Percentiles rank a stretch among this genome's conserved stretches.
phyloP scores from a whole-genome alignment of 1,140 invertebrate genomes.

The Drepana arcuata region DNA sequence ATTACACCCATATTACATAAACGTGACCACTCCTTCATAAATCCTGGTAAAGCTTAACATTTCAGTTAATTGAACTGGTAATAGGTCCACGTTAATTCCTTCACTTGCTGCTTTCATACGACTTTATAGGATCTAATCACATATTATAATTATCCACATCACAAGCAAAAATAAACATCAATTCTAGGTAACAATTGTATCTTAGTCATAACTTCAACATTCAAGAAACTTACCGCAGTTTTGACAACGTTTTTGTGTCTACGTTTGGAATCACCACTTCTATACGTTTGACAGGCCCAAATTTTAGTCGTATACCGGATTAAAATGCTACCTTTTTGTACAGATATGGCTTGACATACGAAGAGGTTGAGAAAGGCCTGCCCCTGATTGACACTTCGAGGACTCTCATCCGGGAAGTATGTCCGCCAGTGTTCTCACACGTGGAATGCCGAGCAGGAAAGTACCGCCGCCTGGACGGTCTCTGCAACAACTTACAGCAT shows the following conservation, averaged over 20 bases:
- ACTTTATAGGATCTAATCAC: not conserved
- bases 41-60: not conserved
- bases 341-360: slow-evolving; percentile 87
- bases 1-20: slow-evolving; percentile 4
- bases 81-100: not conserved
- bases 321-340: slow-evolving; percentile 12
- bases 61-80: not conserved
- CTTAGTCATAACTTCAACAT: no score
- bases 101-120: not conserved
- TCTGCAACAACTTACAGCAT: slow-evolving; percentile 93
- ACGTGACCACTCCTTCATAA: not conserved
- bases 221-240: no score
- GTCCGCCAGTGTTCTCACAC: slow-evolving; percentile 88
- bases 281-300: not conserved
- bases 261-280: no score
- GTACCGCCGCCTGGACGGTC: slow-evolving; percentile 90
- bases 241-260: no score
- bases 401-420: slow-evolving; percentile 88
- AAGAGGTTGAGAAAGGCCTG: slow-evolving; percentile 90
- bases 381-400: slow-evolving; percentile 92
- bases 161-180: not conserved
- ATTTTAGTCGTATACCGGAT: not conserved
- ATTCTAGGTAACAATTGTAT: not conserved
- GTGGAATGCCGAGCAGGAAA: slow-evolving; percentile 92
- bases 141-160: not conserved